A percentile compares a stretch with the other conserved stretches of the same genome.
These are phyloP conservation scores for Corydoras sp. DNA, from an alignment of 2,113 vertebrate species.

Conservation along the genomic window DNA sequence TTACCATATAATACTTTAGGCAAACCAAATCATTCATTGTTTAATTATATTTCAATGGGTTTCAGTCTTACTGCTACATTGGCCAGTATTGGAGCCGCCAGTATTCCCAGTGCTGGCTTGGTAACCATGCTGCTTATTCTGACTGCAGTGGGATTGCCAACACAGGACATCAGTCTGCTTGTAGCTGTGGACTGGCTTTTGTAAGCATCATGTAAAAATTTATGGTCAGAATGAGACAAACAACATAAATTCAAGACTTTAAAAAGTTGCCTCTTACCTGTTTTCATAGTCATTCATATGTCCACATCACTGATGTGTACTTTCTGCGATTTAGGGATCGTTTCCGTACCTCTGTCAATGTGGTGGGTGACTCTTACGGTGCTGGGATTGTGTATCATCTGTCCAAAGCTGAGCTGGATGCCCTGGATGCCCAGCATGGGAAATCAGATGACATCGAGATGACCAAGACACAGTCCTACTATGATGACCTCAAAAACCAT, in stretches of 20 bases:
- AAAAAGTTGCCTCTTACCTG: no score
- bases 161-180: constrained; percentile 95
- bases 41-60: no score
- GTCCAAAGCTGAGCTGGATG: constrained; percentile 88
- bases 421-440: constrained; percentile 79
- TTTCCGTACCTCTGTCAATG: constrained; percentile 97
- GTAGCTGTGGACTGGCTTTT: constrained; percentile 98
- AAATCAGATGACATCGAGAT: constrained; percentile 90
- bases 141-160: constrained; percentile 92
- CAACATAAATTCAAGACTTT: background rate
- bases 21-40: no score
- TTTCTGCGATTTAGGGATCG: constrained; percentile 74
- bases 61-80: constrained; percentile 90
- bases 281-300: no score
- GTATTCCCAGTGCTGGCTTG: constrained; percentile 93
- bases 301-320: constrained; percentile 10
- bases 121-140: constrained; percentile 98
- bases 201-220: constrained; percentile 69
- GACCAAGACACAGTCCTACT: constrained; percentile 90
- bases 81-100: constrained; percentile 93
- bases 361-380: constrained; percentile 95
- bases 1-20: background rate
- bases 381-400: constrained; percentile 96
- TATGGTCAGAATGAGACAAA: no score
- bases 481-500: constrained; percentile 95